Evolutionary conservation across 2,888 invertebrate genomes (phyloP).

Genomic region (Drosophila subquinaria): DNA sequence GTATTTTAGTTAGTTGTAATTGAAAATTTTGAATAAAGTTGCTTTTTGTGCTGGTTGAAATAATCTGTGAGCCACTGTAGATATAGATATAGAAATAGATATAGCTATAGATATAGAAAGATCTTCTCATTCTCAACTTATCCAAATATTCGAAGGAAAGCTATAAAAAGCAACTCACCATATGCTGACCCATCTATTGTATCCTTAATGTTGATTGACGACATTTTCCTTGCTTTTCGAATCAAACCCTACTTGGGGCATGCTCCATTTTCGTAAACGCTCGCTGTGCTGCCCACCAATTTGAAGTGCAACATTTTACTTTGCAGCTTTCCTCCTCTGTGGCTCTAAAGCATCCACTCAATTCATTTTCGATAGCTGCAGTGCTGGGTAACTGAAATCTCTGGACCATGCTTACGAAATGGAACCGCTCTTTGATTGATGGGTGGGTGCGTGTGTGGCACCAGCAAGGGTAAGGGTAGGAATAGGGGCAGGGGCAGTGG

Average conservation of each 20-base stretch:
- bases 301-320: constrained; percentile 44
- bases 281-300: constrained; percentile 22
- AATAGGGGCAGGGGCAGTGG: not conserved
- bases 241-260: constrained; percentile 23
- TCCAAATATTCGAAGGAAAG: not conserved
- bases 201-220: constrained; percentile 44
- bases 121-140: not conserved
- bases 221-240: constrained; percentile 29
- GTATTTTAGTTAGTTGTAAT: too few species aligned
- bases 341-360: constrained; percentile 33
- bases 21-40: too few species aligned
- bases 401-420: constrained; percentile 18
- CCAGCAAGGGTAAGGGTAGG: too few species aligned
- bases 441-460: constrained; percentile 27
- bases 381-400: constrained; percentile 42
- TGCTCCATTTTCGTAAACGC: constrained; percentile 36
- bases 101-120: not conserved
- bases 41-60: too few species aligned
- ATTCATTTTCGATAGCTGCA: constrained; percentile 41
- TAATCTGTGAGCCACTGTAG: too few species aligned
- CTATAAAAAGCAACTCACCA: not conserved
- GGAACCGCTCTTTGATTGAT: constrained; percentile 50
- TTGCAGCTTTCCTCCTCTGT: constrained; percentile 10
- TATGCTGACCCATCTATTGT: constrained; percentile 17
- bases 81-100: constrained; percentile 8